Evolutionary conservation across 2,888 invertebrate species (phyloP), one percentile per base, ranked within the genome.

Genomic region (Vesta saturnalis): DNA sequence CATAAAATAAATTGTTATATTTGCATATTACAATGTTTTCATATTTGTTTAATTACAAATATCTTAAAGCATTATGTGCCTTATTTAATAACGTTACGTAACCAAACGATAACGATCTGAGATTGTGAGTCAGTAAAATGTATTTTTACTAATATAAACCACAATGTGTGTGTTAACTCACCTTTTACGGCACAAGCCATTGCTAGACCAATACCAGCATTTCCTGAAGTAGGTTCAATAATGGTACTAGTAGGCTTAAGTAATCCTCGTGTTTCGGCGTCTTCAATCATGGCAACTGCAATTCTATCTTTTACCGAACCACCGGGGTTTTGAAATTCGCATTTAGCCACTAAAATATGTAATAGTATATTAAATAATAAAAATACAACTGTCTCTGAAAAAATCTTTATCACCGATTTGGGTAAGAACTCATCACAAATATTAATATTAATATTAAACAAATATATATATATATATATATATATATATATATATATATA

Each of bases 221-320:
- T 90, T 4, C 88, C 88, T 16, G 98, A 99, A 0, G 99, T 97
- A 0, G 99, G 98, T 82, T 99, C 99, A 77, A 98, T 96, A 54
- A 99, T 91, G 0, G 95, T 96, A 78, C 87, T 93, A 0, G 98
- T 99, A 0, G 96, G 95, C 79, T 93, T 93, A 2, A 99, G 86
- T 1, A 91, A 81, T 0, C 98, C 97, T 71, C 87, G 88, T 64
- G 89, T 87, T 84, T 99, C 99, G 0, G 99, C 99, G 82, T 99
- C 97, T 81, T 92, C 89, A 0, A 99, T 89, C 97, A 99, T 99
- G 72, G 98, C 88, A 77, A 92, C 89, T 0, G 93, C 99, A 79
- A 99, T 99, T 60, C 97, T 89, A 81, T 97, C 97, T 81, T 98
- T 98, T 0, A 97, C 93, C 22, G 97, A 98, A 8, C 99, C 99